Evolutionary conservation across 2,113 vertebrate genomes (phyloP).

Genomic region (Pterophyllum scalare): DNA sequence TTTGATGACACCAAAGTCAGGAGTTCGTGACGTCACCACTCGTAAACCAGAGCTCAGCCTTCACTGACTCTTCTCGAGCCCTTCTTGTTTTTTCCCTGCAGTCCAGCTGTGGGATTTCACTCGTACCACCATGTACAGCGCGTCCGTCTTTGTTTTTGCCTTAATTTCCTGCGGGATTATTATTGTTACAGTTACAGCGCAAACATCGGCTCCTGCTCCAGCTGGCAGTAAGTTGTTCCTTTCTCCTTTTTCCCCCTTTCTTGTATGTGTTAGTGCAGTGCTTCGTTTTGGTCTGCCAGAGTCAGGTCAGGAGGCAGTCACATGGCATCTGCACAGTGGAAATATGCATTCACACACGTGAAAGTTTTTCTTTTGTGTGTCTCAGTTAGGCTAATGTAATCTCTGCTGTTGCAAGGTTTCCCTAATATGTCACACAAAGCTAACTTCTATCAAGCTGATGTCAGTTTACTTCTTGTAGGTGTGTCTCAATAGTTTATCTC

Average conservation of each 20-base stretch:
- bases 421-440: neutral
- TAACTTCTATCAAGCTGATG: neutral
- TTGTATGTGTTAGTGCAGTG: neutral
- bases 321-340: slow-evolving; percentile 45
- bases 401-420: neutral
- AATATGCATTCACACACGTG: neutral
- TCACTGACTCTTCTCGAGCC: neutral
- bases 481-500: neutral
- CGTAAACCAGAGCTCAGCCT: slow-evolving; percentile 38
- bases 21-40: slow-evolving; percentile 54
- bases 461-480: neutral
- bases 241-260: neutral
- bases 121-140: slow-evolving; percentile 51
- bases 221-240: slow-evolving; percentile 57
- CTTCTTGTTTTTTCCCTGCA: neutral
- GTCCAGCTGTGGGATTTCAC: neutral
- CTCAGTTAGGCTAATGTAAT: neutral
- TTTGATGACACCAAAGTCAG: slow-evolving; percentile 35
- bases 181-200: neutral
- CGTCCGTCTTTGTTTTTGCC: neutral
- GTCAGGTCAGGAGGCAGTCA: slow-evolving; percentile 63
- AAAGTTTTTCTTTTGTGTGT: neutral
- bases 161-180: neutral
- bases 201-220: slow-evolving; percentile 52
- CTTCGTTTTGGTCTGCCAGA: slow-evolving; percentile 13